Evolutionary conservation across 35 echinoderm and acorn worm genomes (phyloP), one percentile per base, ranked within the genome.

Genomic region (Apostichopus parvimensis): DNA sequence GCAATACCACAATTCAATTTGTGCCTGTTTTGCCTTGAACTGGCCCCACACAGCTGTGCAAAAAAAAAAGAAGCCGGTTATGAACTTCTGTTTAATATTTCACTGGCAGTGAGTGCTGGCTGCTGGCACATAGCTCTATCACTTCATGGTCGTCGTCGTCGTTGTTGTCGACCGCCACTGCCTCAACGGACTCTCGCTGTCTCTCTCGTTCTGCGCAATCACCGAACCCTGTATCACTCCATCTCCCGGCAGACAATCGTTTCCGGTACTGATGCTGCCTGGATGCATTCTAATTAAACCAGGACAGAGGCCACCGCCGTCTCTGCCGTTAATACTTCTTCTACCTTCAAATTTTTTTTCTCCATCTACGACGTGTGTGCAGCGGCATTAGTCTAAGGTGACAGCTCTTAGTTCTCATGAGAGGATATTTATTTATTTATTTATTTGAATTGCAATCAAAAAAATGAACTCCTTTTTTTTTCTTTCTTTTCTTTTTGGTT

Each of bases 211-310:
- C 71, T 75, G 71, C 71, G 71, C 71, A 75, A 75, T 75, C 64
- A 75, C 71, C 14, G 18, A 73, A 73, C 71, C 21, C 71, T 7
- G 13, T 17, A 73, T 73, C 70, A 18, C 71, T 75, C 71, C 18
- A 13, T 75, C 71, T 75, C 15, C n/a, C 71, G 17, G 71, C 71
- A 75, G 71, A 75, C 71, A 22, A 18, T 75, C 17, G 71, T 75
- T 75, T 75, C 71, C 71, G 71, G 71, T 75, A 7, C 21, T 68
- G 64, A 11, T 68, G 11, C 71, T 75, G 17, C 71, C 71, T 18
- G 71, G 71, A 75, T 75, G 71, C 71, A 75, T 75, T 7, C 71
- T 75, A 75, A 75, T 75, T 75, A 75, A 75, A 75, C 71, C 71
- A 75, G 71, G 71, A 75, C 71, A 75, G 71, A 45, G 34, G 34